These are phyloP conservation scores for Steinernema carpocapsae DNA, from an alignment of 2,888 invertebrate species.

Conservation along the genomic window DNA sequence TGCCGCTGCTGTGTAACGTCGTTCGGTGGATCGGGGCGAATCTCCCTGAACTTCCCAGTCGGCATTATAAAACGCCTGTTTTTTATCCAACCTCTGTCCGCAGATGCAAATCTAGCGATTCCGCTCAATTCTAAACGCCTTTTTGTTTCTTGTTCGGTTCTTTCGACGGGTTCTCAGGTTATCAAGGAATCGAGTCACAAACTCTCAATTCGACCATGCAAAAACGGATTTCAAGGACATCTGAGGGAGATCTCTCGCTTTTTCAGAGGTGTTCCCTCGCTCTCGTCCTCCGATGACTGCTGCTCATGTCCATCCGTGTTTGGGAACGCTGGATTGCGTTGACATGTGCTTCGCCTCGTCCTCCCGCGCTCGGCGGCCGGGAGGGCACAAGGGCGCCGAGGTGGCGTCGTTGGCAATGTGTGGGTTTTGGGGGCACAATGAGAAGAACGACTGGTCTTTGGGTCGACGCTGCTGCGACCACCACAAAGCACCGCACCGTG, in stretches of 20 bases:
- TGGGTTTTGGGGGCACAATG: neutral
- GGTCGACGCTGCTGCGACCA: neutral
- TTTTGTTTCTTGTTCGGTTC: neutral
- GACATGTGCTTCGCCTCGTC: slow-evolving; percentile 2
- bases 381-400: neutral
- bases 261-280: neutral
- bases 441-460: neutral
- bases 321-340: slow-evolving; percentile 4
- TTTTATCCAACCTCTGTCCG: neutral
- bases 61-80: neutral
- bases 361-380: neutral
- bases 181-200: neutral
- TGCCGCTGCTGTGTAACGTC: neutral
- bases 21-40: neutral
- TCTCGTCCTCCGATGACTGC: neutral
- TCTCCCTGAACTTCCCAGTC: neutral
- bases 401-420: slow-evolving; percentile 9
- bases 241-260: neutral
- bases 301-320: slow-evolving; percentile 1
- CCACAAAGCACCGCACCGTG: slow-evolving; percentile 1
- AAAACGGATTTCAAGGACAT: slow-evolving; percentile 10
- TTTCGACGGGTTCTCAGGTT: neutral
- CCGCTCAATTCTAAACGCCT: no score
- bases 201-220: neutral
- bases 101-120: neutral